Percentiles rank a stretch among this genome's conserved stretches.
Evolutionary conservation across 2,113 vertebrate species (phyloP).

Genomic region (Corvus moneduloides): DNA sequence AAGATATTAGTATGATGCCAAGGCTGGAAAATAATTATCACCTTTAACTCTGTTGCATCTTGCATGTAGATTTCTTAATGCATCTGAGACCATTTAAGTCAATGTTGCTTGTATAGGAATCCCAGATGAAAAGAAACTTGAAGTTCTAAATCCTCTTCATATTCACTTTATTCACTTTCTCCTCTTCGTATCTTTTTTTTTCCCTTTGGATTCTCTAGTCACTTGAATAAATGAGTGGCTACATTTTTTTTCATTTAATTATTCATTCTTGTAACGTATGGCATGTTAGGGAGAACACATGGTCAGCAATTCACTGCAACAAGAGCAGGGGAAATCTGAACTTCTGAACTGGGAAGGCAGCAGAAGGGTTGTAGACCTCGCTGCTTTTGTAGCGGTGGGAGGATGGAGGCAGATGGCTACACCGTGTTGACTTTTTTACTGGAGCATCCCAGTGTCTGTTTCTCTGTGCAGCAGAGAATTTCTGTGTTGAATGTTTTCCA

Average conservation of each 20-base stretch:
- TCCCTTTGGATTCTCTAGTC: background rate
- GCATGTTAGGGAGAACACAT: background rate
- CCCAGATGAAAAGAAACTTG: background rate
- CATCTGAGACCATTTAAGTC: background rate
- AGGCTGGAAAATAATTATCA: background rate
- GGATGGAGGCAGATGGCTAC: background rate
- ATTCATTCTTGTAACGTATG: background rate
- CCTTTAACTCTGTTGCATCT: background rate
- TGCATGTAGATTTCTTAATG: background rate
- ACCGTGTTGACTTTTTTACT: background rate
- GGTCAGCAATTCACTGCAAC: background rate
- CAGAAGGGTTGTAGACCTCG: background rate
- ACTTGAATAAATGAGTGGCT: background rate
- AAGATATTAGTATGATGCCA: background rate
- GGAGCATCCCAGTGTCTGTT: background rate
- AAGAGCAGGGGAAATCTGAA: background rate
- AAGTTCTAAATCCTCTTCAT: background rate
- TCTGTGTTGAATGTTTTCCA: background rate
- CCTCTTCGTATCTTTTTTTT: background rate
- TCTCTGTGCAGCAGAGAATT: background rate
- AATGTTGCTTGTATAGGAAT: background rate
- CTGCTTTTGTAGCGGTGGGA: background rate
- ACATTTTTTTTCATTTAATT: background rate
- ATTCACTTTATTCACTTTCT: background rate
- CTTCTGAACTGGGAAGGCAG: background rate